Evolutionary conservation across 2,113 vertebrate species (phyloP).

Genomic region (Emberiza fucata): DNA sequence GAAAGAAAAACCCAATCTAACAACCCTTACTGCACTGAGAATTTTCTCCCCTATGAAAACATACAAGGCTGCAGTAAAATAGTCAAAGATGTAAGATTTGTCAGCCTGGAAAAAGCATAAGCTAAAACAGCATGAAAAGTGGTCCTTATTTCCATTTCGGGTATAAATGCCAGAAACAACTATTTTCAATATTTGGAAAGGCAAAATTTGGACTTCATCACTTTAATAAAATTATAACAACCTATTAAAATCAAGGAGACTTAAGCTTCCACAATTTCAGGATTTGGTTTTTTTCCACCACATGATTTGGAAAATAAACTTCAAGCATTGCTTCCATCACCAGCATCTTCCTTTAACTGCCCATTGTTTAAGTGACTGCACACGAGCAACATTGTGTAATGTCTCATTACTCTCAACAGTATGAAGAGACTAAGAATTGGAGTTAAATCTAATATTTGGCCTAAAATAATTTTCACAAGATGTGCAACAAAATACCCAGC

Average conservation of each 20-base stretch:
- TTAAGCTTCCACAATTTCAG: background rate
- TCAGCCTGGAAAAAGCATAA: background rate
- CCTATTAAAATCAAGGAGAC: background rate
- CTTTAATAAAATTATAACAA: constrained; percentile 11
- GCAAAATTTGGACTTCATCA: background rate
- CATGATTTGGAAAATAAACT: background rate
- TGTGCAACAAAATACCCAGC: constrained; percentile 3
- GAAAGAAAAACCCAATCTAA: background rate
- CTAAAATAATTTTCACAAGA: background rate
- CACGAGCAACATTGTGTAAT: background rate
- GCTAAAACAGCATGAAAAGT: background rate
- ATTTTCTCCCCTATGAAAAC: background rate
- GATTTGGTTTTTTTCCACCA: background rate
- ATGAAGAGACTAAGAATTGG: background rate
- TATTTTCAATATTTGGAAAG: background rate
- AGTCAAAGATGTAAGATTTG: background rate
- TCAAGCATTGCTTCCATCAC: background rate
- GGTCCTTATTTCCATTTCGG: background rate
- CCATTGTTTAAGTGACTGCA: background rate
- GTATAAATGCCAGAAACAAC: background rate
- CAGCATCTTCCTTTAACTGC: background rate
- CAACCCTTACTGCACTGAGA: background rate
- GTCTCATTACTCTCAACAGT: background rate
- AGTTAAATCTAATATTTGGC: background rate
- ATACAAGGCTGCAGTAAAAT: background rate